phyloP scores from a whole-genome alignment of 37 sponge, comb jelly and placozoan genomes.

The Dysidea cf. avara region DNA sequence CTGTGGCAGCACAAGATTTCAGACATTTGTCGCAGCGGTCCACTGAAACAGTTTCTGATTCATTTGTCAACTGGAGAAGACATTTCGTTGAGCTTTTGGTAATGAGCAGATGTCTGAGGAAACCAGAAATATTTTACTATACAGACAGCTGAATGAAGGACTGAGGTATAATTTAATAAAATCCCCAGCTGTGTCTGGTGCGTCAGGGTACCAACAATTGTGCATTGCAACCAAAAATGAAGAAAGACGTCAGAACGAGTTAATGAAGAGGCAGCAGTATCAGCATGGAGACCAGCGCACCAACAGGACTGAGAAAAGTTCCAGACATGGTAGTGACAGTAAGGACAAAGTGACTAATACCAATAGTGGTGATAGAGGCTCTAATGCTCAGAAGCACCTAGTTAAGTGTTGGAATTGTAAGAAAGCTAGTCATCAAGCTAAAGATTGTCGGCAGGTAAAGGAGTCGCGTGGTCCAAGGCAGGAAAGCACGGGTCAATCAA shows the following conservation, averaged over 20 bases:
- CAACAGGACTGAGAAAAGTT: neutral
- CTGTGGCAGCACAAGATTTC: slow-evolving; percentile 17
- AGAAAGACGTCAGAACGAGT: slow-evolving; percentile 31
- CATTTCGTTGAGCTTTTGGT: slow-evolving; percentile 1
- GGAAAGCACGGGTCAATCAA: slow-evolving; percentile 6
- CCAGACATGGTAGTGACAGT: no score
- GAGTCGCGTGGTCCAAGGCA: neutral
- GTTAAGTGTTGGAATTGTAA: slow-evolving; percentile 16
- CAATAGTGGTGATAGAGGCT: neutral
- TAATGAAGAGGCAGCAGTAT: slow-evolving; percentile 16
- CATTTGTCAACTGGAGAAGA: neutral
- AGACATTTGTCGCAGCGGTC: slow-evolving; percentile 2
- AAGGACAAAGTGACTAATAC: neutral
- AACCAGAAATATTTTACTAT: no score
- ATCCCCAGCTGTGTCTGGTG: slow-evolving; percentile 54
- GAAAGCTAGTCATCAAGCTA: slow-evolving; percentile 5
- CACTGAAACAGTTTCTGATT: slow-evolving; percentile 12
- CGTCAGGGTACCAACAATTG: slow-evolving; percentile 1
- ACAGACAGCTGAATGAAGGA: slow-evolving; percentile 38
- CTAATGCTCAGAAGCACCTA: neutral
- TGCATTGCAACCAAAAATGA: slow-evolving; percentile 37
- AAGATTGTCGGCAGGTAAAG: slow-evolving; percentile 1
- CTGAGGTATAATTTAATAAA: slow-evolving; percentile 11
- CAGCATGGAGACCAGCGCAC: neutral
- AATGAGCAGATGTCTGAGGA: neutral